phyloP scores from a whole-genome alignment of 2,113 vertebrate species.

The Atlantisia rogersi region DNA sequence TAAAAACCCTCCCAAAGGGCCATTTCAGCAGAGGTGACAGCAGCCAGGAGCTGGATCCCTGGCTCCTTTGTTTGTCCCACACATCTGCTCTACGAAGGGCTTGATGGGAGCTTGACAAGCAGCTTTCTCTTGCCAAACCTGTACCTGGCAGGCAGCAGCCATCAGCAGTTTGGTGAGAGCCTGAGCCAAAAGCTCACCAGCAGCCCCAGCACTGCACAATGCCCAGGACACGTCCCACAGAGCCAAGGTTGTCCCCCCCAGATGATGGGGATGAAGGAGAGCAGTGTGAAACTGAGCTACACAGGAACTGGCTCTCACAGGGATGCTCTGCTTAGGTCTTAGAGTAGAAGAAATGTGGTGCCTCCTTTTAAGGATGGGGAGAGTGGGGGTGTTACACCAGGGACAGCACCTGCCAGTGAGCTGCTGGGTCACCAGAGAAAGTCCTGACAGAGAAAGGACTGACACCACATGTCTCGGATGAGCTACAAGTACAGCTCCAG shows the following conservation, averaged over 20 bases:
- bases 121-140: neutral
- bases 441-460: neutral
- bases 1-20: fast-evolving
- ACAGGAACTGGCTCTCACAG: fast-evolving
- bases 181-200: neutral
- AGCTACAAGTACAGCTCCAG: neutral
- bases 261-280: neutral
- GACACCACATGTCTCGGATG: fast-evolving
- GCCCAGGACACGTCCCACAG: neutral
- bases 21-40: fast-evolving
- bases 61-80: neutral
- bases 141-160: neutral
- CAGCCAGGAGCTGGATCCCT: too few species aligned
- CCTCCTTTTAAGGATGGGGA: neutral
- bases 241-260: neutral
- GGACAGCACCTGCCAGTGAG: neutral
- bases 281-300: neutral
- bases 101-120: neutral
- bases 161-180: neutral
- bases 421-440: neutral
- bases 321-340: neutral
- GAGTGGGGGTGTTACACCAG: neutral
- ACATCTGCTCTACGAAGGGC: neutral
- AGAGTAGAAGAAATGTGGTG: fast-evolving
- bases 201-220: neutral